phyloP scores from a whole-genome alignment of 2,888 invertebrate genomes.

The Idaea aversata region DNA sequence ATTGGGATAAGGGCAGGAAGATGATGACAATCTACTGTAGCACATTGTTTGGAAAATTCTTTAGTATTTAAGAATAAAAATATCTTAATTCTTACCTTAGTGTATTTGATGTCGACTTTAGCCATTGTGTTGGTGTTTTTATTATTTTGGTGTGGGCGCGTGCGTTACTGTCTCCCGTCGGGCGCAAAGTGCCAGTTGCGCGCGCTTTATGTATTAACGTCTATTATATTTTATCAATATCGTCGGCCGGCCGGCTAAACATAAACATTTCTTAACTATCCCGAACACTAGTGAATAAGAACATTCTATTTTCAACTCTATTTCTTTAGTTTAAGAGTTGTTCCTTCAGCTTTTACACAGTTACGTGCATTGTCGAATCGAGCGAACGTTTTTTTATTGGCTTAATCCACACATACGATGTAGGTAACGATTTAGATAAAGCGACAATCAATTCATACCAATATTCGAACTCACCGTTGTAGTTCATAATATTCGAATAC shows the following conservation, averaged over 20 bases:
- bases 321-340: background rate
- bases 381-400: background rate
- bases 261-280: background rate
- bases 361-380: background rate
- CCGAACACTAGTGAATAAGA: background rate
- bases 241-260: conserved; percentile 7
- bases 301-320: background rate
- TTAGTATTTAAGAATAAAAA: background rate
- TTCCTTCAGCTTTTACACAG: background rate
- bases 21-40: no score
- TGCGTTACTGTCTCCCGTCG: conserved; percentile 32
- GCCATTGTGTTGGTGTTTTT: conserved; percentile 52
- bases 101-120: conserved; percentile 75
- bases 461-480: background rate
- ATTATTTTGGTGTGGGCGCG: conserved; percentile 26
- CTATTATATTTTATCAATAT: background rate
- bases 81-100: conserved; percentile 54
- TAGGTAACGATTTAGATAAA: background rate
- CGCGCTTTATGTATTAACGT: background rate
- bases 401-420: background rate
- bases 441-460: background rate
- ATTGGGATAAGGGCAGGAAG: no score
- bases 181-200: conserved; percentile 24
- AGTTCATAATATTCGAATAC: background rate
- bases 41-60: no score